A percentile compares a stretch with the other conserved stretches of the same genome.
Conservation (phyloP, 2,888 invertebrate species). For the Meteorus cinctellus region DNA sequence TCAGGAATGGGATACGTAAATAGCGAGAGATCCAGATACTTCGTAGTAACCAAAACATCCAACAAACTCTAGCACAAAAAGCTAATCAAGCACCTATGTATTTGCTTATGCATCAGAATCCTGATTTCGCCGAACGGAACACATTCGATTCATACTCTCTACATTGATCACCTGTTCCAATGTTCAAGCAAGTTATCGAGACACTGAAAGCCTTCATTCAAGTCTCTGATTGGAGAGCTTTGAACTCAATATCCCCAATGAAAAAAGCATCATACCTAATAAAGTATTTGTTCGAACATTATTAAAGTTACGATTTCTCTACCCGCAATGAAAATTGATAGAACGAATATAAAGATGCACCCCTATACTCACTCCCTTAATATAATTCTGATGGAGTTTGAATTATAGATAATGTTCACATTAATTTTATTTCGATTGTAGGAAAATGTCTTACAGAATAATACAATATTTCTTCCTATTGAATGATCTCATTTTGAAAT, state of each 20-base stretch:
- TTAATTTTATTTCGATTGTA: too few species aligned
- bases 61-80: too few species aligned
- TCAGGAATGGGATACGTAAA: too few species aligned
- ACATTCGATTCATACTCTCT: slow-evolving; percentile 34
- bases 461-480: too few species aligned
- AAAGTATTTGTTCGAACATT: background rate
- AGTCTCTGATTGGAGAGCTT: background rate
- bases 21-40: too few species aligned
- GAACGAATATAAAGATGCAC: background rate
- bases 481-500: too few species aligned
- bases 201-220: background rate
- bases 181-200: background rate
- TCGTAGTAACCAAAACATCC: too few species aligned
- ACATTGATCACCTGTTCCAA: background rate
- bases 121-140: slow-evolving; percentile 25
- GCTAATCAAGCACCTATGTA: too few species aligned
- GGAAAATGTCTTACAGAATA: too few species aligned
- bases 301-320: background rate
- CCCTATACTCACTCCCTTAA: background rate
- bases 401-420: too few species aligned
- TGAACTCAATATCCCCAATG: background rate
- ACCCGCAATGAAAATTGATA: background rate
- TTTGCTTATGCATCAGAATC: background rate
- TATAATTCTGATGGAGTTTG: too few species aligned
- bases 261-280: background rate